Conservation (phyloP, 2,888 invertebrate species). For the Parnassius smintheus region DNA sequence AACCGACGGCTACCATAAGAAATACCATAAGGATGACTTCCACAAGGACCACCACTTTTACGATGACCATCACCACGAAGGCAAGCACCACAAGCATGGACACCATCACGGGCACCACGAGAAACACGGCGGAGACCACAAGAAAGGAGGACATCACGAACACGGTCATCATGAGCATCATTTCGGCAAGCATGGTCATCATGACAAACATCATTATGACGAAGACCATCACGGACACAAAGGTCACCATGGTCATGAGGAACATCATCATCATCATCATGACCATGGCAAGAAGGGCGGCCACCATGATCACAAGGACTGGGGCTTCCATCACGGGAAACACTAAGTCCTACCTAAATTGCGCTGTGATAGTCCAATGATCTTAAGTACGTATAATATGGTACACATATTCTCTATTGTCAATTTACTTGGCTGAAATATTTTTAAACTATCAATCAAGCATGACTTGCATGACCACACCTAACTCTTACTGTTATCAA, state of each 20-base stretch:
- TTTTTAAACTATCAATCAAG: constrained; percentile 5
- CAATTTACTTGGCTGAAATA: constrained; percentile 11
- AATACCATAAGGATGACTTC: constrained; percentile 73
- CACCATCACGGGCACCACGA: constrained; percentile 72
- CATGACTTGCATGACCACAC: constrained; percentile 14
- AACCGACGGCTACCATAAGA: constrained; percentile 72
- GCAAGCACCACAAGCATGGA: constrained; percentile 75
- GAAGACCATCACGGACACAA: constrained; percentile 74
- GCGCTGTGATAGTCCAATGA: constrained; percentile 57
- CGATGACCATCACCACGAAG: constrained; percentile 71
- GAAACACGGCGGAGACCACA: constrained; percentile 67
- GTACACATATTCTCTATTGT: constrained; percentile 17
- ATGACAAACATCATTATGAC: constrained; percentile 71
- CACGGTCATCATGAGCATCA: constrained; percentile 72
- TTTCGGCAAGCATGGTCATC: constrained; percentile 71
- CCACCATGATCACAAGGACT: constrained; percentile 68
- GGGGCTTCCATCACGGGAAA: constrained; percentile 75
- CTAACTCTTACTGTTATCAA: constrained; percentile 33
- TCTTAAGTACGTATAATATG: constrained; percentile 36
- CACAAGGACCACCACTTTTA: constrained; percentile 77
- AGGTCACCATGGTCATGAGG: constrained; percentile 74
- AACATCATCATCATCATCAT: constrained; percentile 72
- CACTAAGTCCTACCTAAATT: constrained; percentile 54
- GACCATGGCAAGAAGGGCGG: constrained; percentile 77
- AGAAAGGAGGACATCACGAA: constrained; percentile 72